Conservation (phyloP, 2,797 vertebrate species). For the Rhinophrynus dorsalis region DNA sequence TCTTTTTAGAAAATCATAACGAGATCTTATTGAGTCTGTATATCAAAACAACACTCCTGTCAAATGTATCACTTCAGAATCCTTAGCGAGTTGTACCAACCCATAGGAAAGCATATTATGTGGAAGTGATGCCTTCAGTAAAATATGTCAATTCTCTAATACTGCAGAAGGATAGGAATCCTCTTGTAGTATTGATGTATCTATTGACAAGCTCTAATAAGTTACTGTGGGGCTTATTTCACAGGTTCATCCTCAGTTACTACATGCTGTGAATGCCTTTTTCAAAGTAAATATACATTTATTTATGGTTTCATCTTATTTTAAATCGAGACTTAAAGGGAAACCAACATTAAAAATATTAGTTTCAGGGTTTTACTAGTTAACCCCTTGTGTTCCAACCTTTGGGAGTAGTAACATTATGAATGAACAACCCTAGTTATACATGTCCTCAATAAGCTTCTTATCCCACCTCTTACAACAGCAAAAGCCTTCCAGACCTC, state of each 20-base stretch:
- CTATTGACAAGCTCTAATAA: slow-evolving; percentile 47
- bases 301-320: too few relatives aligned
- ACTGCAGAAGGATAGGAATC: slow-evolving; percentile 35
- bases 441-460: too few relatives aligned
- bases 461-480: too few relatives aligned
- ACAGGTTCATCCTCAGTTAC: not conserved
- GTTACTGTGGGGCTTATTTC: slow-evolving; percentile 35
- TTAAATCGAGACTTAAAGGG: too few relatives aligned
- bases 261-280: not conserved
- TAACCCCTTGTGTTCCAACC: too few relatives aligned
- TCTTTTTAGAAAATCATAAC: not conserved
- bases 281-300: too few relatives aligned
- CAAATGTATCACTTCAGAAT: slow-evolving; percentile 10
- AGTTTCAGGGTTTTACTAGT: too few relatives aligned
- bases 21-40: not conserved
- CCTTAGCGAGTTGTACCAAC: not conserved
- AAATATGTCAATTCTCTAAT: slow-evolving; percentile 45
- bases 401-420: too few relatives aligned
- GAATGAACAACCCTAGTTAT: too few relatives aligned
- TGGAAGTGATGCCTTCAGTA: slow-evolving; percentile 21
- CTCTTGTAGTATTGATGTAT: slow-evolving; percentile 36
- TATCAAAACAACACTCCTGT: not conserved
- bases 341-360: too few relatives aligned
- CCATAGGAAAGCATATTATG: slow-evolving; percentile 21
- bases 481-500: too few relatives aligned